A percentile compares a stretch with the other conserved stretches of the same genome.
phyloP scores from a whole-genome alignment of 2,888 invertebrate genomes.

The Xestoiulus laeticollis region DNA sequence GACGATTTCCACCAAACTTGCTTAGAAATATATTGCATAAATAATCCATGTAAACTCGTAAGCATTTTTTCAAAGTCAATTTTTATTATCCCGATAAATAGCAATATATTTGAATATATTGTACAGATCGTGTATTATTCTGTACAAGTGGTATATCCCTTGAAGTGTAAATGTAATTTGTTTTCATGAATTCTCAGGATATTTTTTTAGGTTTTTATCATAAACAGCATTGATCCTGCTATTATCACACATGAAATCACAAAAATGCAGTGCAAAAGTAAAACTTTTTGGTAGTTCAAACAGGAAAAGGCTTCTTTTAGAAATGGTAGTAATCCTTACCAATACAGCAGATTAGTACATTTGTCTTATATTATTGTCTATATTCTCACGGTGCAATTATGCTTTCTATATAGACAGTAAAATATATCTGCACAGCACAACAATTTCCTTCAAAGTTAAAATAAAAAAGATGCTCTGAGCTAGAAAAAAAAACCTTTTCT shows the following conservation, averaged over 20 bases:
- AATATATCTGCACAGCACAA: neutral
- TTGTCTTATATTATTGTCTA: neutral
- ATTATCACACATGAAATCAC: neutral
- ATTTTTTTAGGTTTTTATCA: neutral
- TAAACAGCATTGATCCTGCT: neutral
- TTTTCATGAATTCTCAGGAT: too few species aligned
- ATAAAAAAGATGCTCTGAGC: neutral
- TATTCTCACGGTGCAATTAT: slow-evolving; percentile 20
- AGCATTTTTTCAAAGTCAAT: too few species aligned
- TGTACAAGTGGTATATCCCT: too few species aligned
- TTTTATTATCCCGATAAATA: too few species aligned
- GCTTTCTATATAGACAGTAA: neutral
- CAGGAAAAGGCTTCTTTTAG: neutral
- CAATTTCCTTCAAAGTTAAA: neutral
- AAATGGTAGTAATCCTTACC: neutral
- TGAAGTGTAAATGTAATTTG: too few species aligned
- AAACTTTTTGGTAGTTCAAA: neutral
- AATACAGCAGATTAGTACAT: neutral
- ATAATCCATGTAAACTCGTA: too few species aligned
- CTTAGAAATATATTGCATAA: too few species aligned
- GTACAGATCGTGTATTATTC: too few species aligned
- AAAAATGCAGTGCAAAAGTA: neutral
- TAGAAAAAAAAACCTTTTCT: neutral
- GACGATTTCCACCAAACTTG: too few species aligned
- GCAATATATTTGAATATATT: too few species aligned